Evolutionary conservation across 92 coral and sea anemone genomes (phyloP), one percentile per base, ranked within the genome.

Genomic region (Porites rus): DNA sequence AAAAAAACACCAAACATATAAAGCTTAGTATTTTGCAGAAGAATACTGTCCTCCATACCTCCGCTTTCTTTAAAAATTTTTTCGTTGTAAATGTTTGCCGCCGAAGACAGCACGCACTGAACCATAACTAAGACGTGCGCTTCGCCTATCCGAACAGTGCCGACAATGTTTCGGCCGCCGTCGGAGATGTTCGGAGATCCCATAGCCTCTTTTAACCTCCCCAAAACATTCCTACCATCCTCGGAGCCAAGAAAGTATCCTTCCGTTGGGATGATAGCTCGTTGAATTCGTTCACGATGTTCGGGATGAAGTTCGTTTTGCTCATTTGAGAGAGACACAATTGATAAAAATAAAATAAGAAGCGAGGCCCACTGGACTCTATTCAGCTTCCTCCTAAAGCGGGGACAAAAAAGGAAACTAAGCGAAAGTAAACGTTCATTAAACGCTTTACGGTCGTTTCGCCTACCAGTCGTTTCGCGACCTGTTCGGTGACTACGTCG

Each of bases 11-110:
- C 95, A 67, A 93, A 93, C 73, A 90, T 73, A 52, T 93, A 93
- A 20, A 93, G 84, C 65, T 90, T 93, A 56, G 91, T 90, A 76
- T 93, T 93, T 66, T 93, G 95, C 4, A 90, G 43, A 18, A 90
- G 88, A n/a, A 93, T 93, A 14, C 95, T 90, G 16, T 90, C 91
- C 43, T 93, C 83, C 86, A 93, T 90, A n/a, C 95, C 95, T 52
- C 83, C 62, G 69, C 90, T 93, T 63, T 93, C 95, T 65, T 93
- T 93, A 78, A 93, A 93, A 64, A 93, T 93, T 69, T 93, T 93
- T 75, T 93, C 95, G 65, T 93, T 93, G 85, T 93, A 93, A 84
- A 93, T 93, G 61, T 93, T 93, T 28, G 95, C 95, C 16, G 86
- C 88, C 16, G 95, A 93, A 18, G 95, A 87, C 70, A 93, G 21